A percentile compares a stretch with the other conserved stretches of the same genome.
phyloP scores from a whole-genome alignment of 2,797 vertebrate genomes.

The Oreortyx pictus region DNA sequence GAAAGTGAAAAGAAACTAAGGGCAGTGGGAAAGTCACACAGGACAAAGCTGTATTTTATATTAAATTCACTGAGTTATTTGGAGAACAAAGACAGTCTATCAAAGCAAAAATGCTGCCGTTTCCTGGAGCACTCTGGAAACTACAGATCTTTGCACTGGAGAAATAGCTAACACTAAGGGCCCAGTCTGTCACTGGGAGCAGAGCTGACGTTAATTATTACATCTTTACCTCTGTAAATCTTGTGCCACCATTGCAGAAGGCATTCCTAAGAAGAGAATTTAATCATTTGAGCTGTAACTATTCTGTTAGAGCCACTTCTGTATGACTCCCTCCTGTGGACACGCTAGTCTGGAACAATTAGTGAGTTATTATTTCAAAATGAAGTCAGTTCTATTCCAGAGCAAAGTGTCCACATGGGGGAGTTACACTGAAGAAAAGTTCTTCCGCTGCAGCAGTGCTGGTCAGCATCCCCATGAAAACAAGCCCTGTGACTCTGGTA shows the following conservation, averaged over 20 bases:
- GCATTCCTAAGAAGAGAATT: background rate
- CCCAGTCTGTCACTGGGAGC: background rate
- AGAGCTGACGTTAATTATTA: background rate
- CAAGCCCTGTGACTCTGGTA: background rate
- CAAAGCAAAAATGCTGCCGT: slow-evolving; percentile 21
- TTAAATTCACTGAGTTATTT: slow-evolving; percentile 20
- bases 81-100: background rate
- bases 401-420: slow-evolving; percentile 13
- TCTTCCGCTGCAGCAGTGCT: background rate
- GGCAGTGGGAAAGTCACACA: background rate
- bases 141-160: background rate
- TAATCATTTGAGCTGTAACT: background rate
- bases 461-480: background rate
- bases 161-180: background rate
- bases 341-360: slow-evolving; percentile 56
- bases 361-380: slow-evolving; percentile 57
- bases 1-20: background rate
- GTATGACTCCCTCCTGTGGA: slow-evolving; percentile 48
- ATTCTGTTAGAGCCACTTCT: background rate
- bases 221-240: background rate
- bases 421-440: slow-evolving; percentile 30
- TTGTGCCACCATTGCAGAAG: background rate
- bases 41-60: background rate
- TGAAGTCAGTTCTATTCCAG: background rate
- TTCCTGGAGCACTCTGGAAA: slow-evolving; percentile 27